These are phyloP conservation scores for Streptopelia turtur DNA, from an alignment of 2,797 vertebrate species.

Conservation along the genomic window DNA sequence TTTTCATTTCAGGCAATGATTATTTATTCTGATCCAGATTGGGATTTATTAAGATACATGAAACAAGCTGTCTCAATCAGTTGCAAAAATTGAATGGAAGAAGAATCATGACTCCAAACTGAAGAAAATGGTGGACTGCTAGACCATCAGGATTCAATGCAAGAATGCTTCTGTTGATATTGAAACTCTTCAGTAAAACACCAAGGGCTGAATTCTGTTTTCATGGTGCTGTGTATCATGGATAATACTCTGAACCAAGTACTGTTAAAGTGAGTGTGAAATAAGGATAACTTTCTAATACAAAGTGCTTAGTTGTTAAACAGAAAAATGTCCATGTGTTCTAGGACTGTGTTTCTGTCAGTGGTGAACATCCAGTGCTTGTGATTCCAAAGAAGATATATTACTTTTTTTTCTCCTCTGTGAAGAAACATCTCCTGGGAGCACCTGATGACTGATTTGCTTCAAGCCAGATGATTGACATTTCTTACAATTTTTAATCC, in stretches of 20 bases:
- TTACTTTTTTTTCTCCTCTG: neutral
- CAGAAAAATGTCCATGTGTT: neutral
- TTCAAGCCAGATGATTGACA: neutral
- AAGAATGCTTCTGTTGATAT: neutral
- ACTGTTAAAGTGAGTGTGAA: neutral
- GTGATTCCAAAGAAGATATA: neutral
- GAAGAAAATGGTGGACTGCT: neutral
- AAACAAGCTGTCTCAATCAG: neutral
- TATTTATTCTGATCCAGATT: neutral
- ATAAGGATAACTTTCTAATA: neutral
- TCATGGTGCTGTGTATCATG: neutral
- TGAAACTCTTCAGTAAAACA: neutral
- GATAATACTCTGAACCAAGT: neutral
- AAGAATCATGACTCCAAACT: neutral
- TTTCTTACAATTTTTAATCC: neutral
- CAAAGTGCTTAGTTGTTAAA: neutral
- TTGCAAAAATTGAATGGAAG: neutral
- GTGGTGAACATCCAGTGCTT: neutral
- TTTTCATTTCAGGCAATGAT: neutral
- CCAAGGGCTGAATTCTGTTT: neutral
- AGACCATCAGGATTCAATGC: neutral
- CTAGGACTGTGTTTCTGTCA: neutral
- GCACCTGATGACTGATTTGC: neutral
- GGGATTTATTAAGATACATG: neutral
- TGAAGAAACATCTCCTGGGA: neutral